Evolutionary conservation across 2,888 invertebrate species (phyloP).

Genomic region (Hesperia comma): DNA sequence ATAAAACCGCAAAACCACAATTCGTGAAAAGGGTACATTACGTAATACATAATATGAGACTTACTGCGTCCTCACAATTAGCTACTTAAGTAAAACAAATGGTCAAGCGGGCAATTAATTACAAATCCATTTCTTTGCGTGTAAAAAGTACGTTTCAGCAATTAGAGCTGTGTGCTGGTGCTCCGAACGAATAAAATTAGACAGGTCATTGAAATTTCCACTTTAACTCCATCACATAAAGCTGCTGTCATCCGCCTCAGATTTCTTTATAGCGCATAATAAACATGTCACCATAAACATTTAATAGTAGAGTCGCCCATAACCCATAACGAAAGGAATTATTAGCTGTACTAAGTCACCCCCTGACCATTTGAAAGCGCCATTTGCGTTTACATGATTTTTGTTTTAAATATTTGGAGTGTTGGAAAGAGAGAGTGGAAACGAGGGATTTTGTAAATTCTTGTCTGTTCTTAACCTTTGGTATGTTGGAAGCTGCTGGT

Average conservation of each 20-base stretch:
- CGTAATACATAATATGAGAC: no score
- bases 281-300: constrained; percentile 3
- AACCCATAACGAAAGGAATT: not conserved
- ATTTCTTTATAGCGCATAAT: no score
- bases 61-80: not conserved
- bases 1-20: no score
- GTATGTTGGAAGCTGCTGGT: no score
- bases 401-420: no score
- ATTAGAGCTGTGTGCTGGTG: not conserved
- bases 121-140: constrained; percentile 8
- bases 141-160: not conserved
- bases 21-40: no score
- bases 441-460: no score
- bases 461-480: no score
- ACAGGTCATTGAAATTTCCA: not conserved
- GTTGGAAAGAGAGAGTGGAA: no score
- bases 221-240: not conserved
- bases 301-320: not conserved
- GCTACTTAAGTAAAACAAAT: constrained; percentile 4
- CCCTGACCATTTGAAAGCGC: no score
- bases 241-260: not conserved
- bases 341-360: no score
- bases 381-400: no score
- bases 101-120: not conserved
- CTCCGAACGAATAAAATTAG: not conserved